These are phyloP conservation scores for Oreochromis spilurus DNA, from an alignment of 2,113 vertebrate species.

Conservation along the genomic window DNA sequence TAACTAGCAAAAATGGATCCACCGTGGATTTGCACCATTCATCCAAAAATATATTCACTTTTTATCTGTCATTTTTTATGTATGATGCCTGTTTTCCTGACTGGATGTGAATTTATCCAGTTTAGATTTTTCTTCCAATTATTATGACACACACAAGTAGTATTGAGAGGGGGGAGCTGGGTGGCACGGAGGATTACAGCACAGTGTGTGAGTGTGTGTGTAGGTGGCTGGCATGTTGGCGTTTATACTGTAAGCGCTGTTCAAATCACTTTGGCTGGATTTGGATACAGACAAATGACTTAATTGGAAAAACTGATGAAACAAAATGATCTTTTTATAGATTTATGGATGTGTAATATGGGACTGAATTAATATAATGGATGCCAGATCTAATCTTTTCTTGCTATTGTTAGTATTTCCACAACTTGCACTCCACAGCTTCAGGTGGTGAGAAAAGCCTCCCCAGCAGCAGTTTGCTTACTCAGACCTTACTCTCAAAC, in stretches of 20 bases:
- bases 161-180: neutral
- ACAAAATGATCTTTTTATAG: neutral
- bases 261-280: neutral
- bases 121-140: neutral
- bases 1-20: neutral
- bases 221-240: neutral
- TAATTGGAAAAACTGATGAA: neutral
- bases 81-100: neutral
- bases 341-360: neutral
- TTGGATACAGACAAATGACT: neutral
- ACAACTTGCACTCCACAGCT: neutral
- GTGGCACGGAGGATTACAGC: neutral
- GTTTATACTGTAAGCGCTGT: neutral
- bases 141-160: neutral
- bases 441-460: neutral
- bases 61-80: neutral
- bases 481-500: constrained; percentile 1
- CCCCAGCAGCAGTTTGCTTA: neutral
- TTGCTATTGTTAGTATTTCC: neutral
- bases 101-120: neutral
- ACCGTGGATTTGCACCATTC: neutral
- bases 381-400: neutral
- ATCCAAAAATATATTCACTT: neutral
- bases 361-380: neutral
- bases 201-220: neutral